A percentile compares a stretch with the other conserved stretches of the same genome.
These are phyloP conservation scores for Pinctada fucata DNA, from an alignment of 2,888 invertebrate species.

Conservation along the genomic window DNA sequence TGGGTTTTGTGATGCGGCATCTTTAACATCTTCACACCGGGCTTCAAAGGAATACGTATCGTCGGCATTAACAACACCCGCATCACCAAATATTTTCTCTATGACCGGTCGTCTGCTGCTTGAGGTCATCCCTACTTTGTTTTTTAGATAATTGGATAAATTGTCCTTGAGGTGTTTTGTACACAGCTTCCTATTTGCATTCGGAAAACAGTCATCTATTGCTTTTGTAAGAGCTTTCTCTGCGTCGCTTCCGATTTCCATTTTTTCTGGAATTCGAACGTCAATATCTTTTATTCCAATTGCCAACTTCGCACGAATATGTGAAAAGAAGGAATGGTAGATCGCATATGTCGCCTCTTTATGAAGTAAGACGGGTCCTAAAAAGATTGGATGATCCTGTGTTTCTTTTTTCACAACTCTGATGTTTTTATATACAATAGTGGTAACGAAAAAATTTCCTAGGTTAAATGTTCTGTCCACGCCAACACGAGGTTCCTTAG, in stretches of 20 bases:
- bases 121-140: neutral
- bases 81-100: neutral
- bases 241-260: neutral
- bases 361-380: no score
- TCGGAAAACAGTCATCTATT: neutral
- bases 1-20: no score
- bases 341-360: no score
- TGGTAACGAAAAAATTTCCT: neutral
- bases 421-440: neutral
- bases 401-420: neutral
- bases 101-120: neutral
- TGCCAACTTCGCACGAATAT: no score
- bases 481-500: no score
- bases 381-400: no score
- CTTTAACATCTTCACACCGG: no score
- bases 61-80: conserved; percentile 3
- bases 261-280: neutral
- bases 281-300: neutral
- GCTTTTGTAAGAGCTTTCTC: conserved; percentile 5
- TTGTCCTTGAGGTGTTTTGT: no score
- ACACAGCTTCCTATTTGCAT: neutral
- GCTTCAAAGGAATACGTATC: neutral
- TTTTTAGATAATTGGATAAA: neutral
- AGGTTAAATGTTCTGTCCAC: conserved; percentile 4
- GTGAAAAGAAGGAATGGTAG: no score